These are phyloP conservation scores for Bombycilla garrulus DNA, from an alignment of 2,113 vertebrate genomes.

Conservation along the genomic window DNA sequence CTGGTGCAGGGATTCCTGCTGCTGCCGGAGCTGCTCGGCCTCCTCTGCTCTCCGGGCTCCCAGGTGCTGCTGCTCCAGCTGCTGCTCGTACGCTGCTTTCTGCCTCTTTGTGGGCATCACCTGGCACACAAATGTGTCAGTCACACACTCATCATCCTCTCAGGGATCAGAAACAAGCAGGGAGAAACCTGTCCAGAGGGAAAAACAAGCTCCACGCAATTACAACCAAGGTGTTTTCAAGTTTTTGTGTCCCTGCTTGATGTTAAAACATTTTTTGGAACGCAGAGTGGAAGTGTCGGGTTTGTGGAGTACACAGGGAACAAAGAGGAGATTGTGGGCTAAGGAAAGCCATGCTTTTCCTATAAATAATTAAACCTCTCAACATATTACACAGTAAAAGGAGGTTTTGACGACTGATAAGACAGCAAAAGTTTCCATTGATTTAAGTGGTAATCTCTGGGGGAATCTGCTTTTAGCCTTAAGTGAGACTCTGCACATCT, in stretches of 20 bases:
- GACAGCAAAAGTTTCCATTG: not conserved
- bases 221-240: not conserved
- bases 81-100: conserved; percentile 84
- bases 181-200: not conserved
- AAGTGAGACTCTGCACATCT: not conserved
- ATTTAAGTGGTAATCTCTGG: not conserved
- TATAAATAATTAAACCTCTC: not conserved
- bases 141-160: not conserved
- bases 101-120: not conserved
- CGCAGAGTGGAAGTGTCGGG: not conserved
- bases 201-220: not conserved
- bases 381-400: not conserved
- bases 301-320: not conserved
- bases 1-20: conserved; percentile 78
- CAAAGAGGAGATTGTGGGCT: not conserved
- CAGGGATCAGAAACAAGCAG: not conserved
- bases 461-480: not conserved
- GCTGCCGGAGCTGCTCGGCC: conserved; percentile 73
- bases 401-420: not conserved
- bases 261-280: not conserved
- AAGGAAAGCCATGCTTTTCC: not conserved
- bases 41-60: conserved; percentile 76
- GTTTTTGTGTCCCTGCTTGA: not conserved
- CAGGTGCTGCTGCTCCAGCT: conserved; percentile 86
- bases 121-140: conserved; percentile 11